Conservation (phyloP, 2,797 vertebrate genomes). For the Capromys pilorides region DNA sequence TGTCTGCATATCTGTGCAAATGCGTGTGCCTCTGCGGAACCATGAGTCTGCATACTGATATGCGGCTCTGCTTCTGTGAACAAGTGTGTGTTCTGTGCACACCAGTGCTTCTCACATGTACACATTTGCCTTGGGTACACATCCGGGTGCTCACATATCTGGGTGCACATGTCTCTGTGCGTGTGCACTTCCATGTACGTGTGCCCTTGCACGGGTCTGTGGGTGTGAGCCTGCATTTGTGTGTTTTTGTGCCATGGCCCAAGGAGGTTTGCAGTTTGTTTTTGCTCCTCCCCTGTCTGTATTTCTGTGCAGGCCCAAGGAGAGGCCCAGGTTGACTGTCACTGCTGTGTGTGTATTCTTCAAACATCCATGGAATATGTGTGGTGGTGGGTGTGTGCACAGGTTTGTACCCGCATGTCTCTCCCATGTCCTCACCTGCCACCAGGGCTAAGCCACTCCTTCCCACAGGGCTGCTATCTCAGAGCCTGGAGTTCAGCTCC, state of each 20-base stretch:
- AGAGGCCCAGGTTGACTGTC: fast-evolving
- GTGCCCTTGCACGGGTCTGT: not conserved
- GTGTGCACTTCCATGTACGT: no score
- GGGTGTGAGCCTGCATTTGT: not conserved
- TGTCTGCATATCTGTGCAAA: not conserved
- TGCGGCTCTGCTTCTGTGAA: not conserved
- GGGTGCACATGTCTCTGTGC: not conserved
- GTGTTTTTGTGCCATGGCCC: not conserved
- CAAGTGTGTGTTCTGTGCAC: no score
- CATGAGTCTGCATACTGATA: not conserved
- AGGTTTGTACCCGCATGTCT: not conserved
- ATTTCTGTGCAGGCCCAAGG: not conserved
- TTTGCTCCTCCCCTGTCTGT: not conserved
- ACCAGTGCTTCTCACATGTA: not conserved
- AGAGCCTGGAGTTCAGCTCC: slow-evolving; percentile 90
- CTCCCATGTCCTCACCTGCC: not conserved
- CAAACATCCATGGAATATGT: fast-evolving
- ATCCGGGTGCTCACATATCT: no score
- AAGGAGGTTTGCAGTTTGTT: not conserved
- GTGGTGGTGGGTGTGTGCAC: no score
- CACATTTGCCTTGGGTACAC: not conserved
- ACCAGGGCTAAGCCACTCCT: not conserved
- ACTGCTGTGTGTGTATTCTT: not conserved
- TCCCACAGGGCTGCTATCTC: slow-evolving; percentile 86
- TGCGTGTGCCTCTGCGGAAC: no score